Evolutionary conservation across 2,797 vertebrate genomes (phyloP).

Genomic region (Microctenopoma steveboyesi): DNA sequence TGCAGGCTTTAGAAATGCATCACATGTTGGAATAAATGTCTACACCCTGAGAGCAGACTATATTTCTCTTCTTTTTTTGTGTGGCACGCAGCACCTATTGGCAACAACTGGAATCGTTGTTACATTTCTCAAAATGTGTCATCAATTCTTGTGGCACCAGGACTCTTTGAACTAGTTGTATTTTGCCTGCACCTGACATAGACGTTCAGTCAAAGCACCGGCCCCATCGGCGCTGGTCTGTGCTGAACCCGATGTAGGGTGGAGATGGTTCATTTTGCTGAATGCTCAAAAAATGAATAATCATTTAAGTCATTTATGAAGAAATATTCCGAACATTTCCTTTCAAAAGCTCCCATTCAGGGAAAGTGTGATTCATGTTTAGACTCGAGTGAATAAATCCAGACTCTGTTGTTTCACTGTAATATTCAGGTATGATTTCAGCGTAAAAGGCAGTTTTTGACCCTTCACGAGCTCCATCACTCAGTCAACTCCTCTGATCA

Average conservation of each 20-base stretch:
- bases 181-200: neutral
- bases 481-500: neutral
- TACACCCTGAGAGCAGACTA: constrained; percentile 4
- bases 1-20: constrained; percentile 41
- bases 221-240: neutral
- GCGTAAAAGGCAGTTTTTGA: neutral
- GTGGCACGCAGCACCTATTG: neutral
- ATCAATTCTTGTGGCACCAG: constrained; percentile 17
- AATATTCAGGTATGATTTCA: neutral
- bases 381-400: too few relatives aligned
- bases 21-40: constrained; percentile 25
- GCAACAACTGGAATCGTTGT: constrained; percentile 6
- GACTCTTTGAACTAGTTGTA: neutral
- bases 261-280: neutral
- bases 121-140: constrained; percentile 1
- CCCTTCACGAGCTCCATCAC: constrained; percentile 13
- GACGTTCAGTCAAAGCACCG: neutral
- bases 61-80: constrained; percentile 30
- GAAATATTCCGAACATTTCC: neutral
- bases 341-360: neutral
- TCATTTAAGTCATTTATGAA: neutral
- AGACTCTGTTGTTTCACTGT: neutral
- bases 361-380: neutral
- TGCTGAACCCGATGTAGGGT: neutral
- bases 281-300: neutral